Evolutionary conservation across 2,113 vertebrate species (phyloP).

Genomic region (Aegotheles bennettii): DNA sequence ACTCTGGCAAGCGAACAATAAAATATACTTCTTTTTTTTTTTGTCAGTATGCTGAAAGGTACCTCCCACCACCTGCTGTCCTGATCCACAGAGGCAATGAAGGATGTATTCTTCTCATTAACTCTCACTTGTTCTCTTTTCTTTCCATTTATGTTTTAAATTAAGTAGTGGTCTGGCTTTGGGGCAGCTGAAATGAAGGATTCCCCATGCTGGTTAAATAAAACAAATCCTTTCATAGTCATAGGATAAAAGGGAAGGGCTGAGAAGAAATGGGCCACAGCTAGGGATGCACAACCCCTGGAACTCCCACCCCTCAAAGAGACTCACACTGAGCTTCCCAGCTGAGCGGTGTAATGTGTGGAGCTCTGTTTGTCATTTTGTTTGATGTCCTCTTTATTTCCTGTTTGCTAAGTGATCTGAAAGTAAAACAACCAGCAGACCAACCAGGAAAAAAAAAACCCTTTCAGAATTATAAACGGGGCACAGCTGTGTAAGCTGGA

Average conservation of each 20-base stretch:
- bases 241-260: not conserved
- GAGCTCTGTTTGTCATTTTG: not conserved
- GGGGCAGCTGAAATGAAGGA: not conserved
- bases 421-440: constrained; percentile 3
- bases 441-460: not conserved
- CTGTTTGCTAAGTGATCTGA: constrained; percentile 47
- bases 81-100: not conserved
- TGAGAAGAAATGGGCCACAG: not conserved
- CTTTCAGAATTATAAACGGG: not conserved
- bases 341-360: not conserved
- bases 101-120: not conserved
- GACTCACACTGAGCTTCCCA: not conserved
- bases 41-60: not conserved
- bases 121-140: not conserved
- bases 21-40: not conserved
- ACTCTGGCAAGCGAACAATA: not conserved
- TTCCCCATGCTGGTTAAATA: not conserved
- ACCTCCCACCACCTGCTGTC: not conserved
- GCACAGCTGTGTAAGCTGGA: constrained; percentile 34
- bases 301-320: not conserved
- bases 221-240: not conserved
- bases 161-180: not conserved
- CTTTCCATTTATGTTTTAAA: not conserved
- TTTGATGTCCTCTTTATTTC: constrained; percentile 40
- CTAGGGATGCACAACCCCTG: not conserved